Evolutionary conservation across 1,140 invertebrate genomes (phyloP), one percentile per base, ranked within the genome.

Genomic region (Geopemphigus sp.): DNA sequence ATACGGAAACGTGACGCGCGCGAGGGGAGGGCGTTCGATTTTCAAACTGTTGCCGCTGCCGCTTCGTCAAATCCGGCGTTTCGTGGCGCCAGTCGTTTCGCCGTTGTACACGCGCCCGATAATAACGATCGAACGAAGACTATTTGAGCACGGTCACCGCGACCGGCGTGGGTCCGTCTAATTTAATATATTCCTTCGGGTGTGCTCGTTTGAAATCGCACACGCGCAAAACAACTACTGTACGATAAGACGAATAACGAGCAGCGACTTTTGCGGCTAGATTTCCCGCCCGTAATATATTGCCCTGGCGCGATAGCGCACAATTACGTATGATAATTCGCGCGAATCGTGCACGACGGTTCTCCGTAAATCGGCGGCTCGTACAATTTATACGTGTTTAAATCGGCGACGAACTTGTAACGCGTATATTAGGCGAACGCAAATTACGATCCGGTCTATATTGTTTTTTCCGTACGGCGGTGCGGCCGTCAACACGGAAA

Each of bases 241-340:
- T n/a, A n/a, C n/a, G n/a, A n/a, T n/a, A n/a, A n/a, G n/a, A n/a
- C n/a, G n/a, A n/a, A n/a, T n/a, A n/a, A n/a, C n/a, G n/a, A n/a
- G n/a, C n/a, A 19, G 17, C 19, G 17, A 50, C 57, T 59, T 59
- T 59, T 70, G n/a, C n/a, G n/a, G 8, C 24, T 70, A 50, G 12
- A 22, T 12, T 70, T 50, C 66, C 14, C 66, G 32, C 32, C 17
- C n/a, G n/a, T 26, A 64, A 39, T 6, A 64, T 64, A 39, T 14
- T 26, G 22, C 12, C 2, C 26, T 45, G 50, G n/a, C 24, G 19
- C 66, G 19, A 45, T 50, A 24, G 17, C 15, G 12, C 24, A 70
- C 66, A 53, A 70, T 50, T 70, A 70, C 50, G 17, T 70, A 70
- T 53, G 66, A 50, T 70, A 70, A 70, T 70, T 70, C 45, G 63